Evolutionary conservation across 2,797 vertebrate species (phyloP).

Genomic region (Ctenopoma multispine): DNA sequence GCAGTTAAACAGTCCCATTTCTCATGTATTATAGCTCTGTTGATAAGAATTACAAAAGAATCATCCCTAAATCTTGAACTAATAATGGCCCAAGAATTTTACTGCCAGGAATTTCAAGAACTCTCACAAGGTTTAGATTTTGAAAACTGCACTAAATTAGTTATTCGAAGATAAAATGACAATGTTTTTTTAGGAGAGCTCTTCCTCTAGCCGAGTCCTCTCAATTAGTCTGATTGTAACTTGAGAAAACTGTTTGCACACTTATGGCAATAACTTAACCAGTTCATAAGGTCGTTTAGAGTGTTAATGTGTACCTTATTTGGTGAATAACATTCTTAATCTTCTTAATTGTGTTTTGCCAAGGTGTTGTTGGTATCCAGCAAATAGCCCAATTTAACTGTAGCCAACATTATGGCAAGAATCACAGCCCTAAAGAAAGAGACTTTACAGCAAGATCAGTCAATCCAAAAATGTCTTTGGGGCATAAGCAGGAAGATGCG

Average conservation of each 20-base stretch:
- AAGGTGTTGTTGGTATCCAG: no score
- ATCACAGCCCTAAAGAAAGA: neutral
- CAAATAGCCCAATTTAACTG: no score
- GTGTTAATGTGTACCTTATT: no score
- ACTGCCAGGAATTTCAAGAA: conserved; percentile 60
- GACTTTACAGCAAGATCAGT: no score
- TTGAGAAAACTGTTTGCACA: no score
- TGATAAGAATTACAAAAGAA: conserved; percentile 57
- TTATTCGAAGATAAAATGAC: conserved; percentile 23
- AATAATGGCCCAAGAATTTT: conserved; percentile 41
- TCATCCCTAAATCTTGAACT: conserved; percentile 49
- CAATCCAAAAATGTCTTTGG: neutral
- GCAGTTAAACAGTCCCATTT: conserved; percentile 49
- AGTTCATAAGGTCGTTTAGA: no score
- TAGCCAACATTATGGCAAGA: no score
- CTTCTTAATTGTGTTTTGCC: no score
- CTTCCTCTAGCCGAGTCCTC: neutral
- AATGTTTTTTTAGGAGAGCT: conserved; percentile 20
- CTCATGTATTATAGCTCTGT: conserved; percentile 47
- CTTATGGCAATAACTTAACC: no score
- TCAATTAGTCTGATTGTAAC: neutral
- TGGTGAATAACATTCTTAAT: no score
- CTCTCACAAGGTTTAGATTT: conserved; percentile 47
- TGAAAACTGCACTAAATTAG: conserved; percentile 30
- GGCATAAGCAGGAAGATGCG: neutral